phyloP scores from a whole-genome alignment of 2,113 vertebrate genomes.

The Falcunculus frontatus region DNA sequence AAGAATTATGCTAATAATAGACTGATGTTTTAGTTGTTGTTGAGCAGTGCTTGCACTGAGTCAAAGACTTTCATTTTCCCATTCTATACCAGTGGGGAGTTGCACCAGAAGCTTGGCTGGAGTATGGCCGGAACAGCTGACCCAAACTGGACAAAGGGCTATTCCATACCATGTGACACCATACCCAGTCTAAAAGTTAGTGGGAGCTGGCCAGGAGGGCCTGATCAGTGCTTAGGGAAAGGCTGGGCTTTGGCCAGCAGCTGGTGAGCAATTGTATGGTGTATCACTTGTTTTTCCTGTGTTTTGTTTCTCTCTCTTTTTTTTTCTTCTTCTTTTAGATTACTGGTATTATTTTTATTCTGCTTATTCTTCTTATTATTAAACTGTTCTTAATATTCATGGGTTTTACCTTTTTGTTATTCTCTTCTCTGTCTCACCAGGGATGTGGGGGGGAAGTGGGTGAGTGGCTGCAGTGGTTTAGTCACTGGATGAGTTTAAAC shows the following conservation, averaged over 20 bases:
- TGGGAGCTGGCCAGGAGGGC: background rate
- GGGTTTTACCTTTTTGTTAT: background rate
- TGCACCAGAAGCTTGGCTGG: background rate
- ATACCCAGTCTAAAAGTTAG: background rate
- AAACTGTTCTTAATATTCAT: background rate
- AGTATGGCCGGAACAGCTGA: background rate
- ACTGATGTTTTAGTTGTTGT: background rate
- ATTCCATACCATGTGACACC: too few species aligned
- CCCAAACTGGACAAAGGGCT: background rate
- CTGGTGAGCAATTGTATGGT: background rate
- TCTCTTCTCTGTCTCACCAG: background rate
- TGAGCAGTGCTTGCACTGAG: background rate
- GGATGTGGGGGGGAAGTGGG: too few species aligned
- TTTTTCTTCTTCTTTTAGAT: background rate
- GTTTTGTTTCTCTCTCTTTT: background rate
- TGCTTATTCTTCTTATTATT: background rate
- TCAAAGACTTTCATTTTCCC: background rate
- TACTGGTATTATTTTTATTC: too few species aligned
- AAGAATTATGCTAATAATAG: background rate
- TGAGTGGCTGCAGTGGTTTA: background rate
- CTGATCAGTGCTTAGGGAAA: background rate
- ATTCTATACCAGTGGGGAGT: too few species aligned
- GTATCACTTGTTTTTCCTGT: background rate
- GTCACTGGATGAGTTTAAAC: background rate
- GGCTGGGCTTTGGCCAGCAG: background rate